Percentiles rank a stretch among this genome's conserved stretches.
phyloP scores from a whole-genome alignment of 2,113 vertebrate genomes.

The Vidua chalybeata region DNA sequence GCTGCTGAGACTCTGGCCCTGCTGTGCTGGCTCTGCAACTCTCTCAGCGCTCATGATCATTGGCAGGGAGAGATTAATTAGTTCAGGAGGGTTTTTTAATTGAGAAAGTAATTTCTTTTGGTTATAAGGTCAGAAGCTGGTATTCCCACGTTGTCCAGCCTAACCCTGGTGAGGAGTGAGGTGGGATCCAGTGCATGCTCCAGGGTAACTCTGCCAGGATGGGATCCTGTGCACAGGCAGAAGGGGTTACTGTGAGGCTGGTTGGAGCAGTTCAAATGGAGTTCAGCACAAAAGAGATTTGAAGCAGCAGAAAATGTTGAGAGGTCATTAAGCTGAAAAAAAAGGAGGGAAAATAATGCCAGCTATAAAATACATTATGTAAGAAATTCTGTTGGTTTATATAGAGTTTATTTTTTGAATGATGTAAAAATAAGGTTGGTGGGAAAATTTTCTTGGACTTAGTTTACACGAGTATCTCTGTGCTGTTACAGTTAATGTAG shows the following conservation, averaged over 20 bases:
- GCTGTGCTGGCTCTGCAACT: not conserved
- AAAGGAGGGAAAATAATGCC: not conserved
- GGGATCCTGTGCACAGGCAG: not conserved
- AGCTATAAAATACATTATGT: not conserved
- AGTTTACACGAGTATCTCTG: not conserved
- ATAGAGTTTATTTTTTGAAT: constrained; percentile 19
- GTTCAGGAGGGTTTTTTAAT: not conserved
- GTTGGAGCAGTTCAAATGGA: not conserved
- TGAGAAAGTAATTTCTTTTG: not conserved
- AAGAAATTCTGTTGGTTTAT: not conserved
- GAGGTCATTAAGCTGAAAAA: not conserved
- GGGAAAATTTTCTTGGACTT: not conserved
- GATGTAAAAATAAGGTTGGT: not conserved
- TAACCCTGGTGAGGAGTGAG: not conserved
- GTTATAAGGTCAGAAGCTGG: not conserved
- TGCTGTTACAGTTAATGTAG: not conserved
- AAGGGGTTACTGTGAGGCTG: not conserved
- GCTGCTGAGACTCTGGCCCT: not conserved
- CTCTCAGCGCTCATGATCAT: not conserved
- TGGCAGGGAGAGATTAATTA: not conserved
- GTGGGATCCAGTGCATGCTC: not conserved
- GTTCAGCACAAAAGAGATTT: not conserved
- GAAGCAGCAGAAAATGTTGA: not conserved
- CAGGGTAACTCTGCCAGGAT: not conserved
- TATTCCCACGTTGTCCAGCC: not conserved